phyloP scores from a whole-genome alignment of 37 sponge, comb jelly and placozoan species.

The Theonella swinhoei region DNA sequence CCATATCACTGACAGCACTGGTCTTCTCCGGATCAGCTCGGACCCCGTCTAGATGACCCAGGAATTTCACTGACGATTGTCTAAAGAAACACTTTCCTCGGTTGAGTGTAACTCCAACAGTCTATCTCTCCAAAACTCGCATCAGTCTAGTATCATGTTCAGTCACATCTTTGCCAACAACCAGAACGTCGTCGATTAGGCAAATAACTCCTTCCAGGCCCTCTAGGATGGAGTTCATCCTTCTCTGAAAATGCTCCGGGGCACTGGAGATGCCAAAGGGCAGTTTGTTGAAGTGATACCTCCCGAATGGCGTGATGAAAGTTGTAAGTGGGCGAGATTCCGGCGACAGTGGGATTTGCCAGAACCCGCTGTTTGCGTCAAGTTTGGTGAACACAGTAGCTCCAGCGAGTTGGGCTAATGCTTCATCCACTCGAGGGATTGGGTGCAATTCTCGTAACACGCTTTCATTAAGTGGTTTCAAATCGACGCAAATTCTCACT shows the following conservation, averaged over 20 bases:
- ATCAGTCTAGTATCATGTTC: too few species aligned
- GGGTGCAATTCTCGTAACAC: too few species aligned
- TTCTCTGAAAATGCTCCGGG: too few species aligned
- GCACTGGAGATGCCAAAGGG: too few species aligned
- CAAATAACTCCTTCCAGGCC: slow-evolving; percentile 36
- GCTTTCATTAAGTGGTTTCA: too few species aligned
- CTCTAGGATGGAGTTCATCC: slow-evolving; percentile 1
- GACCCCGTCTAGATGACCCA: slow-evolving; percentile 15
- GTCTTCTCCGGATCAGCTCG: slow-evolving; percentile 29
- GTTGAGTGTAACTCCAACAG: slow-evolving; percentile 21
- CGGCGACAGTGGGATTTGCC: slow-evolving; percentile 33
- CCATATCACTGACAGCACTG: slow-evolving; percentile 4
- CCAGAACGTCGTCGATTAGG: slow-evolving; percentile 33
- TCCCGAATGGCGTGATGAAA: too few species aligned
- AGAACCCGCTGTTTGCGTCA: too few species aligned
- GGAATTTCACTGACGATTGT: too few species aligned
- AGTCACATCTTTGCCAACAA: not conserved
- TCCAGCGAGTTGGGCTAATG: too few species aligned
- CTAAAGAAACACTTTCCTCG: slow-evolving; percentile 21
- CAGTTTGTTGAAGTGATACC: too few species aligned
- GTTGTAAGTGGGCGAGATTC: not conserved
- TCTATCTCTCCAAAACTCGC: not conserved
- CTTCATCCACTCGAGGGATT: too few species aligned
- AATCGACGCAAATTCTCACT: slow-evolving; percentile 46
- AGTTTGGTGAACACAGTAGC: too few species aligned